Evolutionary conservation across 2,113 vertebrate species (phyloP).

Genomic region (Calypte anna): DNA sequence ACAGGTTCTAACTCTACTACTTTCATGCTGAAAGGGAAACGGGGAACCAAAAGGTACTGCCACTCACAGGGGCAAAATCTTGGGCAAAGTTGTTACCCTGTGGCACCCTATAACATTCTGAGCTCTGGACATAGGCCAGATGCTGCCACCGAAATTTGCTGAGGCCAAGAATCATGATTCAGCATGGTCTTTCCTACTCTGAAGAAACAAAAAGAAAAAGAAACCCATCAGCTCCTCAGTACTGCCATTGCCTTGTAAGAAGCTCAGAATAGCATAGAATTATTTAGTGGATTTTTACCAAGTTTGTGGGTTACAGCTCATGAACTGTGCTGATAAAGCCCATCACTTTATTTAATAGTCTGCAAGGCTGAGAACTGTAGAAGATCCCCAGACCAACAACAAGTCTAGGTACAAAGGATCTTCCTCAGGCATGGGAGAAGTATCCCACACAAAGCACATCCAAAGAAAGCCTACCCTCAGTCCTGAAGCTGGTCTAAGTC

Average conservation of each 20-base stretch:
- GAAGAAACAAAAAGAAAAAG: not conserved
- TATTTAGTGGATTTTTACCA: not conserved
- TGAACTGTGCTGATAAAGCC: not conserved
- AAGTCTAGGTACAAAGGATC: not conserved
- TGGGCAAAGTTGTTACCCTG: not conserved
- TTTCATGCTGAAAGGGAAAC: not conserved
- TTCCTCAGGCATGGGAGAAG: not conserved
- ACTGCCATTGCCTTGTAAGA: accelerated
- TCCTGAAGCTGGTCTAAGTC: not conserved
- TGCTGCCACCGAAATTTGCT: not conserved
- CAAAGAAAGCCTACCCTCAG: not conserved
- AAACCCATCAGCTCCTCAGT: not conserved
- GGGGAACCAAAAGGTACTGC: not conserved
- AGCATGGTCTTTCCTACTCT: not conserved
- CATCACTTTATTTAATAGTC: not conserved
- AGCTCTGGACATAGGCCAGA: not conserved
- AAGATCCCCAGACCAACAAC: accelerated
- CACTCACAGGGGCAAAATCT: not conserved
- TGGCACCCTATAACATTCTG: not conserved
- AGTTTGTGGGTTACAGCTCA: not conserved
- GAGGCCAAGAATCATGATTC: not conserved
- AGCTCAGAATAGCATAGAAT: not conserved
- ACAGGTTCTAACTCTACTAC: not conserved
- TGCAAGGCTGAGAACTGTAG: not conserved
- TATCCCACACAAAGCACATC: not conserved